Base-by-base conservation (phyloP, 2,797 vertebrate genomes). In the Enteromius viviparus region DNA sequence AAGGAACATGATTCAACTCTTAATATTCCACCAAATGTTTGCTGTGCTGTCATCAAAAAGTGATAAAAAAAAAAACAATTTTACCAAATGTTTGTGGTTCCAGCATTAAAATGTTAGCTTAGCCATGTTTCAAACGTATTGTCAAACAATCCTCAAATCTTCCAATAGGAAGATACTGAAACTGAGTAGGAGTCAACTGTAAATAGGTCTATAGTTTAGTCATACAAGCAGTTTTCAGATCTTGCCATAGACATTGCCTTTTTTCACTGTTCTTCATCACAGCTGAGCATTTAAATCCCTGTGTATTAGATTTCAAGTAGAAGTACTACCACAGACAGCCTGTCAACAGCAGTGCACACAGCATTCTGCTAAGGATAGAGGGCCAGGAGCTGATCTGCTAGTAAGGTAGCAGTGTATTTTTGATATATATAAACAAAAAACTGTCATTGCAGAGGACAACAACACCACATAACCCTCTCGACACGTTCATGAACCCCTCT, bases 391-490 rank as follows among this genome's bases (percentile, higher is more conserved):
- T 51, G n/a, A 55, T 23, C 49, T 55, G 9, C 5, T 26, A 55
- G 1, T 42, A 6, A 64, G 19, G 29, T 23, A 32, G 60, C 65
- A 60, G 23, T 3, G 12, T 6, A 6, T 45, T 55, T 79, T 49
- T 58, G 15, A 29, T 70, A 51, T 51, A 45, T 32, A 47, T 37
- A 79, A 23, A 6, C n/a, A 65, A 37, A 68, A 68, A 65, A 40
- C 21, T 53, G n/a, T 69, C n/a, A 79, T 4, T 68, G 9, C 15
- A 70, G 10, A 74, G 23, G 34, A 53, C 45, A 53, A 26, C 45
- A 3, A 42, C 78, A 70, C 37, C 51, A 71, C 1, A 80, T 21
- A 70, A 70, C 78, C 37, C 10, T 60, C 32, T 79, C 10, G 40
- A 21, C 29, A 69, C 1, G 5, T 26, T 69, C 78, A 53, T 55